Base-by-base conservation (phyloP, 2,797 vertebrate species). In the Eupleurogrammus muticus region DNA sequence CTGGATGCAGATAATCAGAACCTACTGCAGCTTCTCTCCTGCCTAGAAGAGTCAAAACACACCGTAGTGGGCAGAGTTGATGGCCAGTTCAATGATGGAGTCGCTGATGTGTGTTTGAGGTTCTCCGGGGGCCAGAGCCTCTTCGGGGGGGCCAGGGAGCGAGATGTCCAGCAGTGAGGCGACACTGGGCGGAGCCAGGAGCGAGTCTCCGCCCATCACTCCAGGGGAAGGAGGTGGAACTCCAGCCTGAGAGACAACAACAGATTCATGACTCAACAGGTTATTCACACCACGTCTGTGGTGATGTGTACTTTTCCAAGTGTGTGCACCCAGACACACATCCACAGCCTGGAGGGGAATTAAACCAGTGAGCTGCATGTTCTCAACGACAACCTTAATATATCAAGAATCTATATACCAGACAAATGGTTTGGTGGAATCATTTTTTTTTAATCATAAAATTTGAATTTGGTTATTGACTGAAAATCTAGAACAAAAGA, bases 1-100 rank as follows among this genome's bases (percentile, higher is more conserved):
- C n/a, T n/a, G n/a, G n/a, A n/a, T n/a, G n/a, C n/a, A n/a, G n/a
- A n/a, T n/a, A n/a, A n/a, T n/a, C n/a, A n/a, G n/a, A n/a, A n/a
- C n/a, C n/a, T n/a, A n/a, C n/a, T n/a, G n/a, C n/a, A n/a, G n/a
- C n/a, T n/a, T n/a, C n/a, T n/a, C n/a, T n/a, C n/a, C n/a, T n/a
- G n/a, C n/a, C 28, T 28, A 28, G 3, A 28, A 28, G 28, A 28
- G n/a, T 6, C 28, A 3, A 3, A 28, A 67, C 93, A 67, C 80
- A 98, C 98, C 94, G 9, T 96, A 99, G 71, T 97, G 96, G 57
- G 96, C 96, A 4, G 98, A 99, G 92, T 97, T 98, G 92, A 99
- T 99, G 75, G 98, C 98, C 0, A 99, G 96, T 89, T 99, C 98
- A 0, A 99, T 99, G 89, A 99, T 98, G 46, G 98, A 99, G 92